Base-by-base conservation (phyloP, 2,113 vertebrate genomes). In the Verasper variegatus region DNA sequence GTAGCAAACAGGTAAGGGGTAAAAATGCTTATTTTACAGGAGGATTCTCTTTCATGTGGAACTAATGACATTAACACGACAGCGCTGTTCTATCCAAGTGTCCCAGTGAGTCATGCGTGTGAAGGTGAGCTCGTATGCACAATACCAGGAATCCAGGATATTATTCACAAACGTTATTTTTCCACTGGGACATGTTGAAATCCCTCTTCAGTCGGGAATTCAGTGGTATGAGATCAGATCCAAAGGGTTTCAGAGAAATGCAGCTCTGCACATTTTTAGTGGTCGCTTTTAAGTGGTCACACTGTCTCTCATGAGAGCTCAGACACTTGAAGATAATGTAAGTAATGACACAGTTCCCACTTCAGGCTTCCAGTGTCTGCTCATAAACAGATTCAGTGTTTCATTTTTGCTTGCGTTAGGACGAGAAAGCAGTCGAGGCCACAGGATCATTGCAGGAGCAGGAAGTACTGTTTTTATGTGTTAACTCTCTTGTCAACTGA, bases 321-420 rank as follows among this genome's bases (percentile, higher is more conserved):
- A 35, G 27, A 63, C 74, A 58, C 59, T 27, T 65, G 18, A 27
- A 51, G 42, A 65, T 59, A 18, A 64, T 42, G 40, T 26, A n/a
- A 40, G 40, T 26, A 15, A 40, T 42, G 31, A 63, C 14, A 54
- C 55, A 45, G 40, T 42, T 63, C 21, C 31, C 20, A 7, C 21
- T 58, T 49, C 12, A 4, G 3, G 35, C 61, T 17, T 66, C 68
- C 24, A 40, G 18, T 15, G 0, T 13, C 31, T 31, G 31, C 31
- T 31, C 26, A 3, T 57, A n/a, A 61, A 61, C 56, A 47, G 45
- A 63, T 67, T 72, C 57, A 68, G 24, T 37, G 63, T 57, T 72
- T 18, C 27, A 23, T 62, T 26, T 80, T 54, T 54, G 17, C 15
- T 42, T 42, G 11, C 14, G 18, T 20, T n/a, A n/a, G 10, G 18